Evolutionary conservation across 1,140 invertebrate genomes (phyloP), one percentile per base, ranked within the genome.

Genomic region (Probaryconus sp.): DNA sequence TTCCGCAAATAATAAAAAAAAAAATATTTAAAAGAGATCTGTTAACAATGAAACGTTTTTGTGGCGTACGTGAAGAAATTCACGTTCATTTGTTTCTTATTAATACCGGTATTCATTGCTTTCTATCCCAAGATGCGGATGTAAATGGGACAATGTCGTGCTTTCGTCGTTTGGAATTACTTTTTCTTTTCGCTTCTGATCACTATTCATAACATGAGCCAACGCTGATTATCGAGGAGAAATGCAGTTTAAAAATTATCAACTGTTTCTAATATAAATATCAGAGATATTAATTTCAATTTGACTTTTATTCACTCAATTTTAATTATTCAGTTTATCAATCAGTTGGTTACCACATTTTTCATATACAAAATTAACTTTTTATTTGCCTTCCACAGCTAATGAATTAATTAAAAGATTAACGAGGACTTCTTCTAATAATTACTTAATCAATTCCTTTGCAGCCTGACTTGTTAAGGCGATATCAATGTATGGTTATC

Each of bases 111-210:
- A 24, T 42, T 26, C 47, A 47, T 37, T 69, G 47, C 65, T 69
- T 69, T 69, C 65, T 69, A 69, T 30, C n/a, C 28, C 10, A 37
- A 69, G 47, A 60, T 51, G 47, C 64, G 53, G 64, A 60, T 68
- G 64, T 68, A 68, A 68, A 60, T 60, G 47, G 65, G 47, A 60
- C 47, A 31, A 26, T 53, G 47, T 45, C 21, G 37, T 55, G 30
- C 45, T 47, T 48, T 53, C 47, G 38, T 45, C 26, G 18, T 45
- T 56, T 38, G 47, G 38, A 63, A 58, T 40, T 14, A 58, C 58
- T 58, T 61, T 71, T 71, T 71, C 56, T 71, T 72, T 60, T 53
- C 17, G 18, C n/a, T 18, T 42, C 7, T 37, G 38, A 72, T 72
- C 69, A 72, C 53, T 65, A 72, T 72, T 58, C 45, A 31, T 42